Base-by-base conservation (phyloP, 2,888 invertebrate species). In the Athalia rosae region DNA sequence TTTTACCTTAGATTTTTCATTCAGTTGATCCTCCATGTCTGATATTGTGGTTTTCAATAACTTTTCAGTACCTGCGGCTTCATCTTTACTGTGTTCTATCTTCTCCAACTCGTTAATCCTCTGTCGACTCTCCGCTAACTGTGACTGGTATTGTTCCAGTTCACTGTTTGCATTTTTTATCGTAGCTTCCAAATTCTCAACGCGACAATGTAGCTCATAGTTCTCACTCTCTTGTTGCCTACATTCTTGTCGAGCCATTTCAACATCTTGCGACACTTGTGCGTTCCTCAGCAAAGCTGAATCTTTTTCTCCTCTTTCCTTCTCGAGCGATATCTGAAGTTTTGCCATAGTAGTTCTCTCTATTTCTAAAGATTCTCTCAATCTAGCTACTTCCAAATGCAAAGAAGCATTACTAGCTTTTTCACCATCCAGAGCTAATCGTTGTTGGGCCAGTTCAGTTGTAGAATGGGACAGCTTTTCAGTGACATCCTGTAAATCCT, bases 211-310 rank as follows among this genome's bases (percentile, higher is more conserved):
- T 50, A 94, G 86, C 7, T 95, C 95, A 1, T 89, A 88, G 77
- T 93, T 92, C 87, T 95, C 95, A 0, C 89, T 87, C 87, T 95
- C 94, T 83, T 95, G 94, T 80, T 94, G 92, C 28, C 95, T 92
- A 87, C 94, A 92, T 83, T 95, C 93, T 85, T 95, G 94, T 85
- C 94, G 94, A 1, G 94, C 92, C 85, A 96, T 91, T 88, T 96
- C 95, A 84, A 95, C 93, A 80, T 94, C 94, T 87, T 96, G 96
- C 0, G 96, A 96, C 84, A 96, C 94, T 90, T 95, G 95, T 2
- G 96, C 96, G 88, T 95, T 96, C 67, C 95, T 92, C 76, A 96
- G 87, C 71, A 96, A 88, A 0, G 94, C 94, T 3, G 94, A 93
- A 85, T 96, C 94, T 85, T 95, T 96, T 81, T 95, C 95, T 7